phyloP scores from a whole-genome alignment of 35 echinoderm and acorn worm species.

The Amphiura filiformis region DNA sequence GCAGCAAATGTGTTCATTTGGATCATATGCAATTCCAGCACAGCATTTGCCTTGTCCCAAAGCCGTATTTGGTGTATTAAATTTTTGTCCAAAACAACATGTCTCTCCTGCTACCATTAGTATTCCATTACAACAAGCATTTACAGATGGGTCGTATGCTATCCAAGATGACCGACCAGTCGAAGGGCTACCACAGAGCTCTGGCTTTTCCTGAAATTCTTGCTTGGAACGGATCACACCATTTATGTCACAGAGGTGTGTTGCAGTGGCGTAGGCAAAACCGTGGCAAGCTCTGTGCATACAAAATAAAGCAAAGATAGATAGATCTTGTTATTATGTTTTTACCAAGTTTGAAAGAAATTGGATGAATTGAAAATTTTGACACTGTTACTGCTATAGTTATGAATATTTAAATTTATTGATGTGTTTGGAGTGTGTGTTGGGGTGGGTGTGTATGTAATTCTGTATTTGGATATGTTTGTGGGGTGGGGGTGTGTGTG shows the following conservation, averaged over 20 bases:
- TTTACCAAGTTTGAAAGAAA: no score
- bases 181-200: neutral
- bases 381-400: no score
- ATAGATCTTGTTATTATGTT: no score
- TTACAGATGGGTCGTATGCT: constrained; percentile 3
- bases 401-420: no score
- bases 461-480: no score
- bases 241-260: constrained; percentile 1
- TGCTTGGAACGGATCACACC: neutral
- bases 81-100: constrained; percentile 16
- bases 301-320: neutral
- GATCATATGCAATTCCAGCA: neutral
- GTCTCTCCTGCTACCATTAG: constrained; percentile 39
- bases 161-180: neutral
- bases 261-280: neutral
- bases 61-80: constrained; percentile 16
- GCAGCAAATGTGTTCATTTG: neutral
- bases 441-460: no score
- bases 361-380: no score
- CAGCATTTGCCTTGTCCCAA: constrained; percentile 21
- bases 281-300: neutral
- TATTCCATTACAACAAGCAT: constrained; percentile 17
- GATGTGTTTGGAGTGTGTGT: no score
- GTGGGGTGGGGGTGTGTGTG: no score
- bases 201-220: neutral